These are phyloP conservation scores for Macaria liturata DNA, from an alignment of 2,888 invertebrate species.

Conservation along the genomic window DNA sequence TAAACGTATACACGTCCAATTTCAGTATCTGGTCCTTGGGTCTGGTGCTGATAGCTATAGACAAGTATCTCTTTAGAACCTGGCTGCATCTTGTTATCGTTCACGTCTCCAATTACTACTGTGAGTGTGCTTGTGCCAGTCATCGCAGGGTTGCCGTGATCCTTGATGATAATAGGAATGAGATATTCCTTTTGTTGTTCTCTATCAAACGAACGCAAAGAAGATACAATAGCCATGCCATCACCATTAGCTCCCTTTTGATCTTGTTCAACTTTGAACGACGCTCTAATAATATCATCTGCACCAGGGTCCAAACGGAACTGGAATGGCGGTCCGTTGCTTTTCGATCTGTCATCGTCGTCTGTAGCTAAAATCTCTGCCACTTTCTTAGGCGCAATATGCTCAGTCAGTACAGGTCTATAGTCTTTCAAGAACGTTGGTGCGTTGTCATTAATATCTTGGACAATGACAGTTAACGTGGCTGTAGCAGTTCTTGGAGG, in stretches of 20 bases:
- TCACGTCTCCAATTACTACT: slow-evolving; percentile 98
- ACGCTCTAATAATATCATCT: slow-evolving; percentile 95
- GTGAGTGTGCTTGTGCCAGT: slow-evolving; percentile 98
- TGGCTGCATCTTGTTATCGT: slow-evolving; percentile 99
- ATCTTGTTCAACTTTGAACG: slow-evolving; percentile 98
- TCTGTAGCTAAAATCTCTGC: slow-evolving; percentile 97
- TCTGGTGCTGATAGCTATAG: slow-evolving; percentile 98
- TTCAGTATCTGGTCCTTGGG: slow-evolving; percentile 94
- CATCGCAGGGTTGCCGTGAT: slow-evolving; percentile 98
- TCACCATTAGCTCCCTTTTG: slow-evolving; percentile 98
- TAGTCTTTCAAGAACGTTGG: slow-evolving; percentile 97
- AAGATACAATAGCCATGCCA: slow-evolving; percentile 98
- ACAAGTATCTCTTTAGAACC: slow-evolving; percentile 98
- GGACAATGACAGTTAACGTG: slow-evolving; percentile 96
- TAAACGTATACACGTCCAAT: slow-evolving; percentile 98
- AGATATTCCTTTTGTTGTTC: slow-evolving; percentile 98
- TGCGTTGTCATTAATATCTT: slow-evolving; percentile 97
- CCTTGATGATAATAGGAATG: slow-evolving; percentile 98
- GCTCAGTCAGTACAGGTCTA: slow-evolving; percentile 95
- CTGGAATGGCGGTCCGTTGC: slow-evolving; percentile 98
- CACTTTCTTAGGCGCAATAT: slow-evolving; percentile 95
- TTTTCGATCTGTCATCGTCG: slow-evolving; percentile 96
- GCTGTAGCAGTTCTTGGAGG: slow-evolving; percentile 97
- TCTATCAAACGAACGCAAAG: slow-evolving; percentile 95
- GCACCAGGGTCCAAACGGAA: slow-evolving; percentile 96